phyloP scores from a whole-genome alignment of 2,113 vertebrate genomes.

The Holacanthus passer region DNA sequence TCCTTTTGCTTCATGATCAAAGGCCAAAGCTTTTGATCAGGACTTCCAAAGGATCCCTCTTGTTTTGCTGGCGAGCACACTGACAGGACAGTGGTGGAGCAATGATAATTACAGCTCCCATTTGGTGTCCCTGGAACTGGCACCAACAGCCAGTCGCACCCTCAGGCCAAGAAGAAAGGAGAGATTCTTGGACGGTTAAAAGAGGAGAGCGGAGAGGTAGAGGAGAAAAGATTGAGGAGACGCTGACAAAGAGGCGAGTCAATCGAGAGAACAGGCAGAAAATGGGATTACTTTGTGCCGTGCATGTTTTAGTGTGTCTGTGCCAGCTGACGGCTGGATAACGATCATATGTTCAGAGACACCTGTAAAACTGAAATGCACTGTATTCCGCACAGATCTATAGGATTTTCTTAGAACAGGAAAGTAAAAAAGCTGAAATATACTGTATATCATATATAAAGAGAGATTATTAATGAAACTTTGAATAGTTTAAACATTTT shows the following conservation, averaged over 20 bases:
- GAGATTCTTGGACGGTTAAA: constrained; percentile 78
- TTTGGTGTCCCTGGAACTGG: constrained; percentile 80
- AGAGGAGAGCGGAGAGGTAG: constrained; percentile 53
- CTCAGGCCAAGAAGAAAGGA: constrained; percentile 77
- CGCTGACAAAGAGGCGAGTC: constrained; percentile 61
- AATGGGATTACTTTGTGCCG: constrained; percentile 70
- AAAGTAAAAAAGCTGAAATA: not conserved
- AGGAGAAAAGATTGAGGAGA: constrained; percentile 57
- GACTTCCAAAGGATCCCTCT: constrained; percentile 84
- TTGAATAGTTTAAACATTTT: not conserved
- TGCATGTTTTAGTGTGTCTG: constrained; percentile 49
- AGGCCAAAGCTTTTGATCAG: constrained; percentile 85
- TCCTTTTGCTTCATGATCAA: constrained; percentile 82
- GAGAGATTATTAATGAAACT: not conserved
- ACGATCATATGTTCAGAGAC: constrained; percentile 17
- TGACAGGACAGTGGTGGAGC: constrained; percentile 86
- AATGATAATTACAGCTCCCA: constrained; percentile 86
- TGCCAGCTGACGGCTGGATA: constrained; percentile 28
- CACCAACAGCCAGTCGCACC: constrained; percentile 77
- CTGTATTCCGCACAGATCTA: not conserved
- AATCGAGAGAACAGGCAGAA: constrained; percentile 72
- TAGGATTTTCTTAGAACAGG: not conserved
- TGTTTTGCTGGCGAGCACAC: constrained; percentile 81
- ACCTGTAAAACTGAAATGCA: constrained; percentile 5
- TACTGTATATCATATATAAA: not conserved